These are phyloP conservation scores for Lycodopsis pacificus DNA, from an alignment of 2,797 vertebrate species.

Conservation along the genomic window DNA sequence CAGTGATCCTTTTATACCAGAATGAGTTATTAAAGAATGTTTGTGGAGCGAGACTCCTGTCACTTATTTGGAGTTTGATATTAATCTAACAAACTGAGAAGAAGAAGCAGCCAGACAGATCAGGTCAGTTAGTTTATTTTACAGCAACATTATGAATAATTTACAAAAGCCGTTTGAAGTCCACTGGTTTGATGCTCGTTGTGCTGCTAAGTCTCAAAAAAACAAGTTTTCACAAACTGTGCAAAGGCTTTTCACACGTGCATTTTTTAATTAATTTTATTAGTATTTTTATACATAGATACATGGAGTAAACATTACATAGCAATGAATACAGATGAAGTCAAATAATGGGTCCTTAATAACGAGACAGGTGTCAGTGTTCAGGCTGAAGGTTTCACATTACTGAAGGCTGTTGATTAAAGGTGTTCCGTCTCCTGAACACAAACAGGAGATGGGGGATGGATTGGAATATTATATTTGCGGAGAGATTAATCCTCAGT, in stretches of 20 bases:
- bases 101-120: constrained; percentile 1
- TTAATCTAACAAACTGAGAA: background rate
- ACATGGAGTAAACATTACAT: constrained; percentile 81
- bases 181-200: constrained; percentile 66
- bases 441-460: constrained; percentile 39
- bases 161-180: constrained; percentile 82
- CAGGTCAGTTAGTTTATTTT: constrained; percentile 76
- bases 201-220: constrained; percentile 76
- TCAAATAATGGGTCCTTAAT: constrained; percentile 62
- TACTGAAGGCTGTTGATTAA: constrained; percentile 54
- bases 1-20: constrained; percentile 50
- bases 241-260: constrained; percentile 68
- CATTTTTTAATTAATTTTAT: constrained; percentile 32
- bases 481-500: constrained; percentile 48
- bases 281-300: constrained; percentile 69
- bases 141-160: constrained; percentile 79
- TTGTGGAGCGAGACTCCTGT: background rate
- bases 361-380: constrained; percentile 60
- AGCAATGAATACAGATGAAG: constrained; percentile 78
- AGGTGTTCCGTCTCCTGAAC: constrained; percentile 33
- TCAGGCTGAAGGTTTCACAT: constrained; percentile 69
- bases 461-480: constrained; percentile 32
- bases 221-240: constrained; percentile 60
- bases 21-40: constrained; percentile 56
- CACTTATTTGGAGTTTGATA: background rate